Percentiles rank a stretch among this genome's conserved stretches.
These are phyloP conservation scores for Drosophila ustulata DNA, from an alignment of 2,888 invertebrate genomes.

Conservation along the genomic window DNA sequence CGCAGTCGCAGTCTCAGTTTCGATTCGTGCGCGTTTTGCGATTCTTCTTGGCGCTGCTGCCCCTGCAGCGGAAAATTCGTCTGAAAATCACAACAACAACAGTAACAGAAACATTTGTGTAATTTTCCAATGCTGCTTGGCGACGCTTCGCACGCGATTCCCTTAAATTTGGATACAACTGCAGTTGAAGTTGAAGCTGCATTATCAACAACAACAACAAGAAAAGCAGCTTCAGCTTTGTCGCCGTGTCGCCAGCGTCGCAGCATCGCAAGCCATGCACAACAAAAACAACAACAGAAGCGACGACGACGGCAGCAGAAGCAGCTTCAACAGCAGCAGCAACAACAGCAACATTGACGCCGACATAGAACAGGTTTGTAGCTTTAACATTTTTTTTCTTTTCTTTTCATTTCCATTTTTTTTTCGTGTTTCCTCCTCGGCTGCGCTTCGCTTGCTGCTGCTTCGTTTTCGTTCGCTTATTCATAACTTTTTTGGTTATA, in stretches of 20 bases:
- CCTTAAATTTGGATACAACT: slow-evolving; percentile 54
- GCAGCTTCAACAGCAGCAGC: slow-evolving; percentile 30
- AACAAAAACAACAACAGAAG: slow-evolving; percentile 41
- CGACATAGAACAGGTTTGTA: slow-evolving; percentile 73
- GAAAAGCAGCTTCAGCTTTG: slow-evolving; percentile 64
- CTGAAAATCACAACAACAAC: slow-evolving; percentile 54
- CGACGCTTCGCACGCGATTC: slow-evolving; percentile 70
- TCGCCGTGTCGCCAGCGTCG: slow-evolving; percentile 66
- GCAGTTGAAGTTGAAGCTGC: slow-evolving; percentile 33
- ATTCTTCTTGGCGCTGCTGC: slow-evolving; percentile 57
- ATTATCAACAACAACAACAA: slow-evolving; percentile 34
- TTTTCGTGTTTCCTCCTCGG: slow-evolving; percentile 1
- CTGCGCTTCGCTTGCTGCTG: slow-evolving; percentile 34
- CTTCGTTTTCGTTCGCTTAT: slow-evolving; percentile 69
- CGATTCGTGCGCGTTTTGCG: slow-evolving; percentile 68
- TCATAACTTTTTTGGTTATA: slow-evolving; percentile 78
- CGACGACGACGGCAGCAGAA: slow-evolving; percentile 25
- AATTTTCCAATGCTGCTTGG: slow-evolving; percentile 70
- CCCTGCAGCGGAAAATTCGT: slow-evolving; percentile 69
- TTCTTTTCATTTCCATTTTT: slow-evolving; percentile 6
- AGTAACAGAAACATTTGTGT: slow-evolving; percentile 34
- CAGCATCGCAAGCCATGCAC: slow-evolving; percentile 70
- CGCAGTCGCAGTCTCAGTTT: slow-evolving; percentile 51
- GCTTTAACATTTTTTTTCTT: slow-evolving; percentile 42
- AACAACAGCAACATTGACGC: slow-evolving; percentile 42